phyloP scores from a whole-genome alignment of 64 coral and sea anemone species.

The Stichodactyla helianthus region DNA sequence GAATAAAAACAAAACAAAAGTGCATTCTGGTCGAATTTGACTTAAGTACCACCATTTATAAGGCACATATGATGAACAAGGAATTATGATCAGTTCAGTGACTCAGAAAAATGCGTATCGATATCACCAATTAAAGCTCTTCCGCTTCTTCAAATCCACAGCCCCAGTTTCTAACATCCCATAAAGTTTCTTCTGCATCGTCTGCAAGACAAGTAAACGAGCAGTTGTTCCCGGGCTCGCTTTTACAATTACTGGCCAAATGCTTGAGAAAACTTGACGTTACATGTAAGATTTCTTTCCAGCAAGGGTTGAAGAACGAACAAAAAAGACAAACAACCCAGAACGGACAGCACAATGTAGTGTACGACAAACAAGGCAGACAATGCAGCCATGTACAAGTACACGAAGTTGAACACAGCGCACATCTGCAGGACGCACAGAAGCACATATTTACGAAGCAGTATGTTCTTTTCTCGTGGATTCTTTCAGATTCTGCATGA shows the following conservation, averaged over 20 bases:
- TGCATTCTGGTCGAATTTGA: too few relatives aligned
- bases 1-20: too few relatives aligned
- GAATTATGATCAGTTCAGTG: too few relatives aligned
- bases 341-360: neutral
- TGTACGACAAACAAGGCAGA: neutral
- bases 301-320: slow-evolving; percentile 1
- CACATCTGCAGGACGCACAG: neutral
- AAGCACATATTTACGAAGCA: neutral
- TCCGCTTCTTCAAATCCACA: neutral
- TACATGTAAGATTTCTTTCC: neutral
- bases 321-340: neutral
- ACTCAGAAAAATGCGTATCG: too few relatives aligned
- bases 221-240: neutral
- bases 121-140: neutral
- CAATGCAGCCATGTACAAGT: neutral
- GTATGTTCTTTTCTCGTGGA: neutral
- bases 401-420: neutral
- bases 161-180: neutral
- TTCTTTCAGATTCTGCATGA: neutral
- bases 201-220: neutral
- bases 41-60: too few relatives aligned
- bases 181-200: neutral
- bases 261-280: neutral
- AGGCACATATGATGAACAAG: too few relatives aligned
- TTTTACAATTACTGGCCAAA: neutral